These are phyloP conservation scores for Schizopygopsis pylzovi DNA, from an alignment of 2,797 vertebrate species.

Conservation along the genomic window DNA sequence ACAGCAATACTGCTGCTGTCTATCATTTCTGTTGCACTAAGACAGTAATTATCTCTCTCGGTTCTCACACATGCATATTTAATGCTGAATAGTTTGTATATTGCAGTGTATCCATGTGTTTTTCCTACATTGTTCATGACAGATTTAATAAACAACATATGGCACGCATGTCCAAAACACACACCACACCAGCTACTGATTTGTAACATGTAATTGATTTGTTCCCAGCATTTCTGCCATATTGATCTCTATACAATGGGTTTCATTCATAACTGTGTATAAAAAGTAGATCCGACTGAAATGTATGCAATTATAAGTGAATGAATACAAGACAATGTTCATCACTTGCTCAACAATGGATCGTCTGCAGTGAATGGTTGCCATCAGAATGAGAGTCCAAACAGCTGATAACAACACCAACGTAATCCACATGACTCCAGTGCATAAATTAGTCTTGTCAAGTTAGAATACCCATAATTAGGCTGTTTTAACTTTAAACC, in stretches of 20 bases:
- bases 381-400: too few species aligned
- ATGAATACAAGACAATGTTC: background rate
- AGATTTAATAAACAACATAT: constrained; percentile 37
- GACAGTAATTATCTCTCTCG: constrained; percentile 34
- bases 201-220: constrained; percentile 24
- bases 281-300: background rate
- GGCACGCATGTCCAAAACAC: constrained; percentile 15
- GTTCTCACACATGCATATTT: constrained; percentile 29
- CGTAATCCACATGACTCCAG: too few species aligned
- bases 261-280: background rate
- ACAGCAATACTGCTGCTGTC: constrained; percentile 14
- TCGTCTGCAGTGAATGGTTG: too few species aligned
- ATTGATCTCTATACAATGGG: background rate
- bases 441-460: too few species aligned
- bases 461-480: too few species aligned
- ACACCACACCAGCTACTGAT: background rate
- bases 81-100: constrained; percentile 2
- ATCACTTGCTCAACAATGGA: background rate
- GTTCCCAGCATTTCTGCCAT: background rate
- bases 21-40: constrained; percentile 28
- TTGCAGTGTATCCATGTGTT: background rate
- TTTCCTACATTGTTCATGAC: constrained; percentile 20
- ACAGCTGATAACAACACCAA: too few species aligned
- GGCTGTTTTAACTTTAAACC: too few species aligned
- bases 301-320: background rate